Evolutionary conservation across 2,888 invertebrate species (phyloP).

Genomic region (Rutpela maculata): DNA sequence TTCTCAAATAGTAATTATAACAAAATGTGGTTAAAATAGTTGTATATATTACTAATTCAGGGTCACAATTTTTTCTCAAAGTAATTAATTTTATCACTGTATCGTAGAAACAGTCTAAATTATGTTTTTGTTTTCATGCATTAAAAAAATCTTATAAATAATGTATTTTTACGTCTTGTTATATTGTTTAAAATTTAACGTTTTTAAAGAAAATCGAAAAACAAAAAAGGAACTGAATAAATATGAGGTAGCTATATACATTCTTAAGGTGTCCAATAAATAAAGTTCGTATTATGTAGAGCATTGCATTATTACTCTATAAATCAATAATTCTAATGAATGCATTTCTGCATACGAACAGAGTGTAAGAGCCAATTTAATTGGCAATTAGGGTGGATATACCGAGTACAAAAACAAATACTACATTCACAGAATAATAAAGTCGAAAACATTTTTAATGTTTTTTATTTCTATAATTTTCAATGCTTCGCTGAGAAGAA

Average conservation of each 20-base stretch:
- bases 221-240: slow-evolving; percentile 14
- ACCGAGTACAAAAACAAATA: slow-evolving; percentile 35
- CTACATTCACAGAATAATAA: slow-evolving; percentile 22
- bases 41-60: slow-evolving; percentile 35
- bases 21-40: slow-evolving; percentile 32
- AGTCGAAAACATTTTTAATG: slow-evolving; percentile 15
- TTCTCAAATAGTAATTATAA: slow-evolving; percentile 28
- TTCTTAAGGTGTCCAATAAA: slow-evolving; percentile 49
- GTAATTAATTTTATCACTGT: slow-evolving; percentile 35
- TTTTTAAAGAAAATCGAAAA: slow-evolving; percentile 14
- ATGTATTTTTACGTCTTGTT: slow-evolving; percentile 22
- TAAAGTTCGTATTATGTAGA: slow-evolving; percentile 60
- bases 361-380: slow-evolving; percentile 61
- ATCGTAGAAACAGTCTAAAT: slow-evolving; percentile 28
- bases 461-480: slow-evolving; percentile 12
- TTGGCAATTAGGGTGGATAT: slow-evolving; percentile 59
- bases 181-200: slow-evolving; percentile 19
- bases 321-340: slow-evolving; percentile 63
- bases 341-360: slow-evolving; percentile 61
- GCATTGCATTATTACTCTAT: slow-evolving; percentile 61
- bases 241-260: slow-evolving; percentile 23
- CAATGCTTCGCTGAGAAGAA: slow-evolving; percentile 1
- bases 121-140: slow-evolving; percentile 32
- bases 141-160: slow-evolving; percentile 33
- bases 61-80: slow-evolving; percentile 25